Evolutionary conservation across 37 sponge, comb jelly and placozoan species (phyloP).

Genomic region (Petrosia ficiformis): DNA sequence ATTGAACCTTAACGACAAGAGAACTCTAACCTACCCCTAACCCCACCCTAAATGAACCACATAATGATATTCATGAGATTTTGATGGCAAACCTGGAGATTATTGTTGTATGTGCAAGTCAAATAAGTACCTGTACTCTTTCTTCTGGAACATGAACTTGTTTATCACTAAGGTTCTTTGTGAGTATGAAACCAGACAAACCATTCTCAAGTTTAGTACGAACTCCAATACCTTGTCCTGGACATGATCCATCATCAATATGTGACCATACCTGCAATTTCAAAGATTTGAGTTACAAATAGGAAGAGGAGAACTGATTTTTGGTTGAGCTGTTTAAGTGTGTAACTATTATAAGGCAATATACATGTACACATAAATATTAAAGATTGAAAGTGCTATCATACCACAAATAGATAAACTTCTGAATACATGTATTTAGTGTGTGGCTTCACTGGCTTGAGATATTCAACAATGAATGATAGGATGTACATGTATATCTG

Average conservation of each 20-base stretch:
- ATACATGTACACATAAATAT: neutral
- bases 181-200: conserved; percentile 87
- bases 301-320: neutral
- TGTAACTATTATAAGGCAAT: neutral
- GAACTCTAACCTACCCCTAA: too few relatives aligned
- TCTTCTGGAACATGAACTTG: conserved; percentile 77
- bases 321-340: neutral
- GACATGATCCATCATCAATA: conserved; percentile 91
- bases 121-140: conserved; percentile 70
- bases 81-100: too few relatives aligned
- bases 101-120: too few relatives aligned
- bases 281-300: neutral
- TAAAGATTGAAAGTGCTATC: too few relatives aligned
- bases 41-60: too few relatives aligned
- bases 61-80: too few relatives aligned
- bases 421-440: too few relatives aligned
- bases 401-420: too few relatives aligned
- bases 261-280: conserved; percentile 96
- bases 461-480: too few relatives aligned
- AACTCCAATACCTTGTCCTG: conserved; percentile 92
- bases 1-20: too few relatives aligned
- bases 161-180: conserved; percentile 91
- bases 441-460: too few relatives aligned
- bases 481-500: too few relatives aligned
- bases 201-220: conserved; percentile 87